Evolutionary conservation across 2,797 vertebrate species (phyloP).

Genomic region (Falco biarmicus): DNA sequence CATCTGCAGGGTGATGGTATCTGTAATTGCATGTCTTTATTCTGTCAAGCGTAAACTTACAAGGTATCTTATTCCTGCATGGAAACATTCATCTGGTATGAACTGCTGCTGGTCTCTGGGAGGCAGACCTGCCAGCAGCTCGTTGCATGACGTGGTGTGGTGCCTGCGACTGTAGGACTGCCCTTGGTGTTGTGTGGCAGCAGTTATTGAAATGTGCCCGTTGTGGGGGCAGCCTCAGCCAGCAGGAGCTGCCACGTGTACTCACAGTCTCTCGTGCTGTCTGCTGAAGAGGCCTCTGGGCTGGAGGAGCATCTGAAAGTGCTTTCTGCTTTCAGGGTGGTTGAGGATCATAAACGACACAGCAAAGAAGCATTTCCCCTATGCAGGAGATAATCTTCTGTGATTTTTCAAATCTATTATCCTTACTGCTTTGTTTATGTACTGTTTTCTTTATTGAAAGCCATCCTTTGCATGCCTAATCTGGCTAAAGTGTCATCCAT

Average conservation of each 20-base stretch:
- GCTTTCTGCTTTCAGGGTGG: background rate
- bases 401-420: background rate
- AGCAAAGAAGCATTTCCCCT: background rate
- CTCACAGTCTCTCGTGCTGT: background rate
- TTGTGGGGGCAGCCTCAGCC: background rate
- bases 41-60: background rate
- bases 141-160: background rate
- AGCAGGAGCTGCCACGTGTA: background rate
- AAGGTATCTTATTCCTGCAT: background rate
- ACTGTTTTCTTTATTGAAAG: background rate
- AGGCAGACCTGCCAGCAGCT: background rate
- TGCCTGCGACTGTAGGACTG: background rate
- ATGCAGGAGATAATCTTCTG: background rate
- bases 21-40: background rate
- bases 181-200: background rate
- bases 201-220: background rate
- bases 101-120: background rate
- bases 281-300: background rate
- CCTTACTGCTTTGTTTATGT: background rate
- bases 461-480: background rate
- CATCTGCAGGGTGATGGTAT: background rate
- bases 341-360: background rate
- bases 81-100: background rate
- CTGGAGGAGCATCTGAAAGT: background rate
- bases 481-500: background rate